Conservation (phyloP, 1,140 invertebrate genomes). For the Euura saliciscinereae region DNA sequence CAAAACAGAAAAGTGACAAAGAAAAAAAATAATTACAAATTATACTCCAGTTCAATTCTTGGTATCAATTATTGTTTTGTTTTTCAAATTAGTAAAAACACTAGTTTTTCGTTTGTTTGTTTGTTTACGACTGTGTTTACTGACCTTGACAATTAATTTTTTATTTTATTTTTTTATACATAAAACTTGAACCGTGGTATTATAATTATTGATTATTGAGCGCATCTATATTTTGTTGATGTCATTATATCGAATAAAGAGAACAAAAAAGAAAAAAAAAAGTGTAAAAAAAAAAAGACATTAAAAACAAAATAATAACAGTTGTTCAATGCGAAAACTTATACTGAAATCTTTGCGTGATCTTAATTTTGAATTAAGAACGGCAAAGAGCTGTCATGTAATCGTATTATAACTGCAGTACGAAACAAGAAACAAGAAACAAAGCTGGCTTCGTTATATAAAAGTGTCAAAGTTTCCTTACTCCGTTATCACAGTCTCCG, state of each 20-base stretch:
- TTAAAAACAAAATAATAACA: conserved; percentile 7
- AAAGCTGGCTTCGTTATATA: neutral
- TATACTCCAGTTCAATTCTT: no score
- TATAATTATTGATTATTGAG: neutral
- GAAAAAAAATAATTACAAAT: no score
- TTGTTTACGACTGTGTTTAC: no score
- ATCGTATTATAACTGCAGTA: neutral
- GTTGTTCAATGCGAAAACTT: neutral
- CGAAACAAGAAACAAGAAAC: neutral
- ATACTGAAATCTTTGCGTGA: conserved; percentile 4
- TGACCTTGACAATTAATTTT: no score
- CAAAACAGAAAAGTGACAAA: no score
- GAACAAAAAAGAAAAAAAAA: neutral
- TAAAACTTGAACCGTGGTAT: neutral
- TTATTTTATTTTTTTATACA: no score
- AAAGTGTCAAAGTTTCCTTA: neutral
- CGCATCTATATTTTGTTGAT: neutral
- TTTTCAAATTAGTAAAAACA: no score
- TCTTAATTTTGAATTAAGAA: conserved; percentile 2
- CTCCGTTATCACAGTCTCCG: neutral
- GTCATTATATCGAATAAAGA: neutral
- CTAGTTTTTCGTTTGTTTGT: no score
- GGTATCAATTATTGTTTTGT: no score
- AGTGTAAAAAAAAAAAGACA: neutral
- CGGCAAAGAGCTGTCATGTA: neutral